phyloP scores from a whole-genome alignment of 2,797 vertebrate species.

The Pempheris klunzingeri region DNA sequence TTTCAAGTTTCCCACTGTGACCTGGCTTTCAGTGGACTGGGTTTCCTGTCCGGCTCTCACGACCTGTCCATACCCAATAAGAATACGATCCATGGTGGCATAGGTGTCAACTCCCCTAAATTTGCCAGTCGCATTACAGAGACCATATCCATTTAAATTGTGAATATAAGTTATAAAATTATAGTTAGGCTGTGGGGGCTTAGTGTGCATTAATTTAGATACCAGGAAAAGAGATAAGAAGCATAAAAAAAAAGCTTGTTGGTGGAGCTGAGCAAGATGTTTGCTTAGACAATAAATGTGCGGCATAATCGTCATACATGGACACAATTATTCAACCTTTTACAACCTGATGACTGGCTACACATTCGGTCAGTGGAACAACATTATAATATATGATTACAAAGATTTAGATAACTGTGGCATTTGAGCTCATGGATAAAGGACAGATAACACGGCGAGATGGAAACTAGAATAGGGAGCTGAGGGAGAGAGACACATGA shows the following conservation, averaged over 20 bases:
- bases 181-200: not conserved
- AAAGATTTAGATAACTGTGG: not conserved
- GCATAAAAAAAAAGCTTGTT: not conserved
- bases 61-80: constrained; percentile 6
- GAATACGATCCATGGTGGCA: not conserved
- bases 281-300: not conserved
- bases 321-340: constrained; percentile 18
- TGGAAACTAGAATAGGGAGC: not conserved
- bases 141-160: not conserved
- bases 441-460: not conserved
- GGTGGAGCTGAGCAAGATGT: not conserved
- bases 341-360: constrained; percentile 2
- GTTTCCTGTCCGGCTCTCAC: constrained; percentile 6
- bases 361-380: constrained; percentile 7
- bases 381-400: not conserved
- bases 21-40: constrained; percentile 30
- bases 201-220: not conserved
- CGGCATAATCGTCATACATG: not conserved
- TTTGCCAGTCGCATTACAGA: not conserved
- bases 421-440: constrained; percentile 24
- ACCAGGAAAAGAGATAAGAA: not conserved
- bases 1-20: constrained; percentile 25
- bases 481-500: not conserved
- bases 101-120: not conserved
- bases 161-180: constrained; percentile 11